Percentiles rank a stretch among this genome's conserved stretches.
Conservation (phyloP, 2,113 vertebrate genomes). For the Emydura subglobosa region DNA sequence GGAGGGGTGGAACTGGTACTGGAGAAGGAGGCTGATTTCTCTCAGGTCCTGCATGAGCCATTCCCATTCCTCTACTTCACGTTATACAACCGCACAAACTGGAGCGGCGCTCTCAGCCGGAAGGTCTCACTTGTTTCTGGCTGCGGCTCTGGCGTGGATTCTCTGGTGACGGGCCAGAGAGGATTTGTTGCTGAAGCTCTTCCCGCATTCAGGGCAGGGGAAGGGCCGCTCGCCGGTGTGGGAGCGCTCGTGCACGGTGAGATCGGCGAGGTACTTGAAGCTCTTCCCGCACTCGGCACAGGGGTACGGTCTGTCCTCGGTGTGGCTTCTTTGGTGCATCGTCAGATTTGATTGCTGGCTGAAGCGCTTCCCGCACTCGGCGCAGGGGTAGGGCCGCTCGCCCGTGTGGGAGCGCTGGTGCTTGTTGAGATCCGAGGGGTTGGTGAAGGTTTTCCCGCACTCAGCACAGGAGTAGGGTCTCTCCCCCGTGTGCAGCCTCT, state of each 20-base stretch:
- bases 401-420: slow-evolving; percentile 80
- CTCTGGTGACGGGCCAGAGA: slow-evolving; percentile 28
- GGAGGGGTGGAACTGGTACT: not conserved
- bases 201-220: slow-evolving; percentile 19
- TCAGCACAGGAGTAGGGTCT: slow-evolving; percentile 72
- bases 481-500: slow-evolving; percentile 70
- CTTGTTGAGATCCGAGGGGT: slow-evolving; percentile 76
- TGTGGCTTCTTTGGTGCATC: slow-evolving; percentile 37
- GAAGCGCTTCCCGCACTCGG: slow-evolving; percentile 64
- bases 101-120: not conserved
- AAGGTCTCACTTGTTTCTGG: not conserved
- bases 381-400: slow-evolving; percentile 78
- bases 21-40: not conserved
- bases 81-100: not conserved
- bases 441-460: slow-evolving; percentile 81
- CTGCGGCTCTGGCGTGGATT: not conserved
- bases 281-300: slow-evolving; percentile 20
- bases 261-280: slow-evolving; percentile 31
- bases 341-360: slow-evolving; percentile 19
- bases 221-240: slow-evolving; percentile 19
- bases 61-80: not conserved
- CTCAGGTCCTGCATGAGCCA: not conserved
- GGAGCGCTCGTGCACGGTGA: slow-evolving; percentile 22
- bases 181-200: slow-evolving; percentile 7
- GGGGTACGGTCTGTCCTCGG: slow-evolving; percentile 12